A percentile compares a stretch with the other conserved stretches of the same genome.
Evolutionary conservation across 2,113 vertebrate species (phyloP).

Genomic region (Mus spicilegus): DNA sequence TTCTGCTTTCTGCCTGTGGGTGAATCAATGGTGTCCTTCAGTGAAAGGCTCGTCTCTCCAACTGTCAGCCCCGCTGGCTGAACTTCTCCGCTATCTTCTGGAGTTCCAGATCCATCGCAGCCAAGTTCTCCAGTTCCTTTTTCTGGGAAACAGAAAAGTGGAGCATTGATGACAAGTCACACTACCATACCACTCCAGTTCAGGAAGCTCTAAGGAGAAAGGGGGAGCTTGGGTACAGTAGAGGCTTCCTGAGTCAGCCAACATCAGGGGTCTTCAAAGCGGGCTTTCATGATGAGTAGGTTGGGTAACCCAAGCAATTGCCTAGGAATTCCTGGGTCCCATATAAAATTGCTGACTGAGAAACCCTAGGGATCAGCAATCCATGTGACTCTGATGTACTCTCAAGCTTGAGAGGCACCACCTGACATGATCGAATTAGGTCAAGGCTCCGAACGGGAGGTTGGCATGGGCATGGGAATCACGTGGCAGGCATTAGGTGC

Average conservation of each 20-base stretch:
- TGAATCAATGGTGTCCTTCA: conserved; percentile 76
- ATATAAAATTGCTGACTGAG: neutral
- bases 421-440: neutral
- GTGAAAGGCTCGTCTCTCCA: conserved; percentile 46
- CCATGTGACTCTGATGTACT: neutral
- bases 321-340: neutral
- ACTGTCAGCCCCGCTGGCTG: conserved; percentile 85
- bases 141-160: conserved; percentile 85
- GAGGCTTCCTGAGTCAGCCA: neutral
- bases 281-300: too few species aligned
- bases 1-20: conserved; percentile 81
- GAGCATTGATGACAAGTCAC: conserved; percentile 8
- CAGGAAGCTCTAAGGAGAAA: neutral
- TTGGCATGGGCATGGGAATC: neutral
- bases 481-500: neutral
- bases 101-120: conserved; percentile 93
- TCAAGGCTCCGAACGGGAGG: neutral
- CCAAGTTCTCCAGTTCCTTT: conserved; percentile 93
- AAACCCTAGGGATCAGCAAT: neutral
- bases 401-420: conserved; percentile 3
- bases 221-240: neutral
- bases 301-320: neutral
- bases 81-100: conserved; percentile 94
- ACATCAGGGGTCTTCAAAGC: neutral
- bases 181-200: neutral